Base-by-base conservation (phyloP, 2,113 vertebrate species). In the Cephalopholis sonnerati region DNA sequence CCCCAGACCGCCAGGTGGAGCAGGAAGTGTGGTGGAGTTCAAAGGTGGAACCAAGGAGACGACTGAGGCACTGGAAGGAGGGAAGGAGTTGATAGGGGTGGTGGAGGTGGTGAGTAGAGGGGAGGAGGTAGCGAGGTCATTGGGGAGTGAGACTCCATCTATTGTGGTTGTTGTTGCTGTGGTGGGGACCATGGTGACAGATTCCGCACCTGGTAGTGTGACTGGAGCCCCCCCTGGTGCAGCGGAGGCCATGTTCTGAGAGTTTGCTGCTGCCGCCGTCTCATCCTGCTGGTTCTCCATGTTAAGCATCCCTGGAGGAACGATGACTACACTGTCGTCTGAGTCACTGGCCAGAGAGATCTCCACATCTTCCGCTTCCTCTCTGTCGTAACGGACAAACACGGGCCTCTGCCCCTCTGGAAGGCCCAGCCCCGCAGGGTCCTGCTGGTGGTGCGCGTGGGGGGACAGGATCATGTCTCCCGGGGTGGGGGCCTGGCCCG, bases 291-390 rank as follows among this genome's bases (percentile, higher is more conserved):
- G 84, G 20, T n/a, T 80, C 57, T 93, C 91, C 55, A 83, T 71
- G 83, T 82, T 79, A 0, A 95, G 94, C 86, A 97, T 95, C 8
- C 96, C 97, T 7, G 96, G 96, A 0, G 97, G 97, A 20, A 98
- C 96, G 0, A 98, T 98, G 36, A 98, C 96, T 61, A 98, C 97
- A 0, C 97, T 97, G 92, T 98, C 97, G 2, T 97, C 97, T 0
- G 97, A 97, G 92, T 98, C 97, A 0, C 97, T 98, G 32, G 96
- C 97, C 82, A 98, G 85, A 22, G 97, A 98, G 59, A 97, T 97
- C 92, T 98, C 97, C 18, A 97, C 96, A 0, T 98, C 97, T 0
- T 97, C 96, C 0, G 94, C 90, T 48, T 97, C 97, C 80, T 98
- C 97, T 69, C 97, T 96, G 73, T 98, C 97, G 0, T 97, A 98